Evolutionary conservation across 2,888 invertebrate genomes (phyloP), one percentile per base, ranked within the genome.

Genomic region (Stictocephala bisonia): DNA sequence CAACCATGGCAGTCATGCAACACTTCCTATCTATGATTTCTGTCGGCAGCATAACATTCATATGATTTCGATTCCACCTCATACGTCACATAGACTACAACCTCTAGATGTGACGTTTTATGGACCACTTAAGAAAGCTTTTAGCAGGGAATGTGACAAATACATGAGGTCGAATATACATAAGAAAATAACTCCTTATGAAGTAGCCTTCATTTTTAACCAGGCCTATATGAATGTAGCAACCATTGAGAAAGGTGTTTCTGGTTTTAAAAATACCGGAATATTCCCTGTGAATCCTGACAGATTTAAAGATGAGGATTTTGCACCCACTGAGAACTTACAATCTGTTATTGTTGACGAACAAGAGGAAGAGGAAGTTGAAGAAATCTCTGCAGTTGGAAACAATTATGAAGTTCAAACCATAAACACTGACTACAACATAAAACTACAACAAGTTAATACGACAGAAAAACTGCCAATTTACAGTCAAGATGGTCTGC

Each of bases 11-110:
- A 44, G 44, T 44, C 44, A 44, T n/a, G 73, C 79, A 3, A 78
- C 79, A 41, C 73, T 80, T 18, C 72, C 77, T 4, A 74, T 73
- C 72, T 73, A 77, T 64, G 58, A 76, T 18, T 76, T 77, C 56
- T 78, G 77, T 74, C 60, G 78, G 56, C 70, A 79, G 15, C 77
- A 80, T 76, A 74, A 79, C 64, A 78, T 82, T 24, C 50, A 77
- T 53, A 40, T 81, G 48, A 60, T 82, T 9, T 78, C 79, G n/a
- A 71, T 81, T 18, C 81, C 81, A 53, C 80, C 82, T 2, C 81
- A 81, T 58, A 78, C 78, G 9, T 80, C 80, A 40, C 81, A 82
- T 67, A 66, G 73, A 35, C 22, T 80, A 44, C 79, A 80, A 51
- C 80, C 81, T 0, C 35, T 76, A 53, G 80, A 81, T 56, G 68